Evolutionary conservation across 1,140 invertebrate genomes (phyloP), one percentile per base, ranked within the genome.

Genomic region (Anoplophora glabripennis): DNA sequence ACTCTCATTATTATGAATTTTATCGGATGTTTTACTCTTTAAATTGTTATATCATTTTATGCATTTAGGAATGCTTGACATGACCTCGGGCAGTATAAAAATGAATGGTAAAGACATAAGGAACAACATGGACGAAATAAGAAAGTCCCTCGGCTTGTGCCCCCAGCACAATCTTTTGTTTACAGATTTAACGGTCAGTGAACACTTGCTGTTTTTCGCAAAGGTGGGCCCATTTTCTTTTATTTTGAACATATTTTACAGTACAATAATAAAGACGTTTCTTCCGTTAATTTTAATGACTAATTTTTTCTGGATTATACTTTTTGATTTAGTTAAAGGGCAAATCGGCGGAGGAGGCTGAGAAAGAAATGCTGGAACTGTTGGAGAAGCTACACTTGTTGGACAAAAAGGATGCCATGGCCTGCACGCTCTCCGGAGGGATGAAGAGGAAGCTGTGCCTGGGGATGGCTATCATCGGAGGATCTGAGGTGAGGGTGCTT

Each of bases 111-210:
- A 82, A 68, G 84, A 91, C 69, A 87, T 93, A 37, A 68, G 75
- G 11, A 78, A 65, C 3, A 75, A 85, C 45, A 76, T 80, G 10
- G 64, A 75, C 36, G 45, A 71, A 38, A 61, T 78, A 12, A 75
- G 86, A 17, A 66, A 75, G 9, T 80, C 77, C 57, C 73, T 92
- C 9, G 89, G 90, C 7, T 75, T 92, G 9, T 93, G 90, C 76
- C 89, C 91, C 7, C 92, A 94, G 69, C 85, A 92, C 71, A 89
- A 93, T 77, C 80, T 92, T 53, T 81, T 91, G 44, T 91, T 92
- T 77, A 78, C 84, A n/a, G 83, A 86, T 62, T 76, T 93, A 35
- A 92, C 88, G 9, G 88, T 92, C 1, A 69, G 81, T 45, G 87
- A 94, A 72, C 90, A 93, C 75, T 76, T 92, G 11, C 72, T 81